A percentile compares a stretch with the other conserved stretches of the same genome.
These are phyloP conservation scores for Denticeps clupeoides DNA, from an alignment of 2,797 vertebrate species.

Conservation along the genomic window DNA sequence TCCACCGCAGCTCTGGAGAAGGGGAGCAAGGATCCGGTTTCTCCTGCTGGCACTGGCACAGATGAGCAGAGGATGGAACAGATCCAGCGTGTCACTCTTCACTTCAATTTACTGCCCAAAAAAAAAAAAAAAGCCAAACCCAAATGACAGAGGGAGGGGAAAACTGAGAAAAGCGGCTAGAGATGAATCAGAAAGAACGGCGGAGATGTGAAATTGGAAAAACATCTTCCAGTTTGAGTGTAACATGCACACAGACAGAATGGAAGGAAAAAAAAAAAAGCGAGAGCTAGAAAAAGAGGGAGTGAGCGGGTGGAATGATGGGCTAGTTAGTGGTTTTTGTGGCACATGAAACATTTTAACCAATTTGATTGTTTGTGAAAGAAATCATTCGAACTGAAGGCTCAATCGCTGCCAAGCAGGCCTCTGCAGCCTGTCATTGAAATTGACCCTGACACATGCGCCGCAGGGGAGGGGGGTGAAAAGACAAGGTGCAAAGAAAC, in stretches of 20 bases:
- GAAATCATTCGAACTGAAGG: conserved; percentile 96
- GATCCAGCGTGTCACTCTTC: too few relatives aligned
- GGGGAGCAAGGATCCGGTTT: too few relatives aligned
- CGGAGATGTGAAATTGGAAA: conserved; percentile 44
- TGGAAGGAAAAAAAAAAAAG: neutral
- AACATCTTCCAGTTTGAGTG: conserved; percentile 7
- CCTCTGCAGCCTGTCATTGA: conserved; percentile 74
- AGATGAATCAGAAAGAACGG: conserved; percentile 28
- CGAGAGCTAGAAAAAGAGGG: conserved; percentile 29
- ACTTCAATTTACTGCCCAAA: too few relatives aligned
- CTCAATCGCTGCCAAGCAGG: conserved; percentile 78
- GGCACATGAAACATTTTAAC: conserved; percentile 94
- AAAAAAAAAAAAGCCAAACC: conserved; percentile 3
- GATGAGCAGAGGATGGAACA: neutral
- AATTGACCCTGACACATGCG: conserved; percentile 78
- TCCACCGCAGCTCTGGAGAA: too few relatives aligned
- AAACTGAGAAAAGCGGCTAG: conserved; percentile 15
- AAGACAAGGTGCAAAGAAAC: neutral
- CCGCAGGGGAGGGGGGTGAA: conserved; percentile 53
- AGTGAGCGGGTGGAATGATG: conserved; percentile 50
- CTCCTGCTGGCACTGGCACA: too few relatives aligned
- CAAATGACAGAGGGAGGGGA: conserved; percentile 25
- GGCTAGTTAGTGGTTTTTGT: conserved; percentile 72
- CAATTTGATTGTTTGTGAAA: conserved; percentile 98
- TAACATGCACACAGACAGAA: neutral